Percentiles rank a stretch among this genome's conserved stretches.
phyloP scores from a whole-genome alignment of 2,888 invertebrate genomes.

The Glyphotaelius pellucidus region DNA sequence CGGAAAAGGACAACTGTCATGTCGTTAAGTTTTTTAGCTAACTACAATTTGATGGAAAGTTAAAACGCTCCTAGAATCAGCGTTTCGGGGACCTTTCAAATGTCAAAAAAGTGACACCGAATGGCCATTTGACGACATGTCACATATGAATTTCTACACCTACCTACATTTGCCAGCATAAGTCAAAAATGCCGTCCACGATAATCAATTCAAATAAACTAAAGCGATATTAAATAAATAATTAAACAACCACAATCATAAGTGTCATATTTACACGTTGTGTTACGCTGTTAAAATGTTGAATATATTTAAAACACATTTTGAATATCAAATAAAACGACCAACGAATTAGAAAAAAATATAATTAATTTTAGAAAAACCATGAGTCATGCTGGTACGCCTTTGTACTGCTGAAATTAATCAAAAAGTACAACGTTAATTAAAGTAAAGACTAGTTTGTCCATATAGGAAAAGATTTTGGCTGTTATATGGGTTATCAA shows the following conservation, averaged over 20 bases:
- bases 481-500: background rate
- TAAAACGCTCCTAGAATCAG: too few species aligned
- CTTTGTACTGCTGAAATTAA: background rate
- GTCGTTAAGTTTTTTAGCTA: too few species aligned
- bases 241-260: background rate
- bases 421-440: background rate
- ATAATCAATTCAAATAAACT: background rate
- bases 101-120: too few species aligned
- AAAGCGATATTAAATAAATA: background rate
- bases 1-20: too few species aligned
- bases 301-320: background rate
- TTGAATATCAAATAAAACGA: background rate
- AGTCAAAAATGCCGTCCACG: background rate
- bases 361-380: background rate
- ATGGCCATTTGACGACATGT: too few species aligned
- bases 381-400: background rate
- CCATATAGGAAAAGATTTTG: background rate
- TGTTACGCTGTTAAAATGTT: background rate
- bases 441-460: background rate
- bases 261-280: background rate
- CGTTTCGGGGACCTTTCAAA: too few species aligned
- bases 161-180: background rate
- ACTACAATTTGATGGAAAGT: too few species aligned
- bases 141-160: too few species aligned
- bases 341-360: background rate